Percentiles rank a stretch among this genome's conserved stretches.
Conservation (phyloP, 2,888 invertebrate species). For the Heliconius cydno region DNA sequence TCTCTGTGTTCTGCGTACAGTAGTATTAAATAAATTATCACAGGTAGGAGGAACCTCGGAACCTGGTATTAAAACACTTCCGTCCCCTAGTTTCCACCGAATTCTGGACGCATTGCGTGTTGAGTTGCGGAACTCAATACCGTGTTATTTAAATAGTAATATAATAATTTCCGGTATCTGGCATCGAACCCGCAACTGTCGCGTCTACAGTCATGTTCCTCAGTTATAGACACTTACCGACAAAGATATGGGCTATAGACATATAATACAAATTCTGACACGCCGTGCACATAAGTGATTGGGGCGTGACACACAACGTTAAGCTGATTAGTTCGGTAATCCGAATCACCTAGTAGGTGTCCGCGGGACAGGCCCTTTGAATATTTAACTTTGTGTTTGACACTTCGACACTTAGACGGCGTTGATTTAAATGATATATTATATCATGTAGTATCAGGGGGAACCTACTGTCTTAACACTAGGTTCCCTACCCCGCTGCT, state of each 20-base stretch:
- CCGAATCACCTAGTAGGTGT: slow-evolving; percentile 32
- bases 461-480: no score
- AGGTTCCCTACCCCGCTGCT: no score
- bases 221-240: no score
- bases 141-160: background rate
- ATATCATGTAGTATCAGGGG: no score
- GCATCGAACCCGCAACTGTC: background rate
- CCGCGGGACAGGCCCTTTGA: slow-evolving; percentile 43
- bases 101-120: accelerated
- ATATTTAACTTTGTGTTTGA: slow-evolving; percentile 36
- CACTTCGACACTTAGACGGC: slow-evolving; percentile 19
- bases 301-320: slow-evolving; percentile 34
- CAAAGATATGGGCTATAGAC: background rate
- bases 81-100: no score
- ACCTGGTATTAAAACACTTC: no score
- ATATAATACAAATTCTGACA: slow-evolving; percentile 13
- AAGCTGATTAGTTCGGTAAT: slow-evolving; percentile 41
- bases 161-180: background rate
- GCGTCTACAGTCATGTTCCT: no score
- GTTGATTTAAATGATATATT: background rate
- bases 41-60: no score
- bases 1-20: no score
- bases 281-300: slow-evolving; percentile 28
- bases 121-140: background rate
- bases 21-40: no score